Evolutionary conservation across 2,888 invertebrate genomes (phyloP).

Genomic region (Osedax frankpressi): DNA sequence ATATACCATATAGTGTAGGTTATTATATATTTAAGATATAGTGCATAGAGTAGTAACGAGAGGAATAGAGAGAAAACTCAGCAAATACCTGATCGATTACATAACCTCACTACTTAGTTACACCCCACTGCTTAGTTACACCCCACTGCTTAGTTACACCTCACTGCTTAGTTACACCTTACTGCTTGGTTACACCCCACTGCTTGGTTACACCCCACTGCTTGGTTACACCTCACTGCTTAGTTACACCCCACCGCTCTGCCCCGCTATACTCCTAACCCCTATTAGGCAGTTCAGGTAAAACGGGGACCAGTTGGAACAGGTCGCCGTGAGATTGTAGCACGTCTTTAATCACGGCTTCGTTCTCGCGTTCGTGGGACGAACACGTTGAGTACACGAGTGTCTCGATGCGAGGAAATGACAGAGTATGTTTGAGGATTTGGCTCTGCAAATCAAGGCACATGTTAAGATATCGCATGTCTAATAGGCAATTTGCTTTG

Average conservation of each 20-base stretch:
- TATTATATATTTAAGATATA: too few species aligned
- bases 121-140: neutral
- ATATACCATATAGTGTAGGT: too few species aligned
- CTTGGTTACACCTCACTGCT: neutral
- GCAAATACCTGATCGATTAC: too few species aligned
- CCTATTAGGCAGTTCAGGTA: conserved; percentile 33
- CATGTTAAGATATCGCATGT: too few species aligned
- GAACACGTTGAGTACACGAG: conserved; percentile 96
- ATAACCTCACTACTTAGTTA: neutral
- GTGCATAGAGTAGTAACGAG: too few species aligned
- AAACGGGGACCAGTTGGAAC: conserved; percentile 42
- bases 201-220: neutral
- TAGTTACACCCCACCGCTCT: neutral
- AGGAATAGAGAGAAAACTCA: too few species aligned
- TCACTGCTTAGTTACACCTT: neutral
- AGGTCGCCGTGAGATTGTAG: conserved; percentile 47
- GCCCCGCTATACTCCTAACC: conserved; percentile 26
- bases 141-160: neutral
- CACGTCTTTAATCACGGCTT: conserved; percentile 68
- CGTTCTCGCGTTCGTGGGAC: conserved; percentile 68
- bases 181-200: neutral
- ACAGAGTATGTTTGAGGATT: conserved; percentile 72
- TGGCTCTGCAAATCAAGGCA: conserved; percentile 65
- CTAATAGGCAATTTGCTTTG: too few species aligned
- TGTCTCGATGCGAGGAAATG: conserved; percentile 68